phyloP scores from a whole-genome alignment of 2,113 vertebrate genomes.

The Pachypanchax playfairii region DNA sequence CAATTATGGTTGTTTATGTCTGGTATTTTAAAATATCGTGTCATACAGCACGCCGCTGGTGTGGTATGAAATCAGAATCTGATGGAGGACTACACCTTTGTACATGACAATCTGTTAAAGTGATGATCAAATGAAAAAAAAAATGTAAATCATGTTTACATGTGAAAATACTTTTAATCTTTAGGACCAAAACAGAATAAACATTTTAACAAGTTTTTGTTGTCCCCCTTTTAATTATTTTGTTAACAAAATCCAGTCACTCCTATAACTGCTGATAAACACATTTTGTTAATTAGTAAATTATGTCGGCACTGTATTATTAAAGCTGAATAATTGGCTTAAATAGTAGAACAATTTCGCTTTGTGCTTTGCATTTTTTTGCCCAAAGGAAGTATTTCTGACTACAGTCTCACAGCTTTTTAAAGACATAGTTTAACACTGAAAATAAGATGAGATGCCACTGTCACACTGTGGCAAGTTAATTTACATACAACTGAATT shows the following conservation, averaged over 20 bases:
- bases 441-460: no score
- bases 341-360: neutral
- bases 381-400: neutral
- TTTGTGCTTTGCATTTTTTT: neutral
- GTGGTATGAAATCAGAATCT: constrained; percentile 12
- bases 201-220: constrained; percentile 58
- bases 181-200: constrained; percentile 64
- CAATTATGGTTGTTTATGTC: constrained; percentile 15
- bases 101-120: constrained; percentile 35
- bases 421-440: no score
- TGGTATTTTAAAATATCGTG: constrained; percentile 37
- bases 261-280: neutral
- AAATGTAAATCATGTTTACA: constrained; percentile 57
- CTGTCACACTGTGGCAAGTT: no score
- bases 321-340: neutral
- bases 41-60: constrained; percentile 21
- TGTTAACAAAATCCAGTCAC: neutral
- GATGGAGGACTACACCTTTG: constrained; percentile 11
- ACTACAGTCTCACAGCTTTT: neutral
- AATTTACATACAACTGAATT: no score
- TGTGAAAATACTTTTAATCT: constrained; percentile 41
- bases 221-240: constrained; percentile 15
- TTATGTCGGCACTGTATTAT: neutral
- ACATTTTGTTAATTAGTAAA: constrained; percentile 10
- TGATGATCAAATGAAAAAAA: constrained; percentile 36